phyloP scores from a whole-genome alignment of 1,140 invertebrate genomes.

The Solenopsis invicta region DNA sequence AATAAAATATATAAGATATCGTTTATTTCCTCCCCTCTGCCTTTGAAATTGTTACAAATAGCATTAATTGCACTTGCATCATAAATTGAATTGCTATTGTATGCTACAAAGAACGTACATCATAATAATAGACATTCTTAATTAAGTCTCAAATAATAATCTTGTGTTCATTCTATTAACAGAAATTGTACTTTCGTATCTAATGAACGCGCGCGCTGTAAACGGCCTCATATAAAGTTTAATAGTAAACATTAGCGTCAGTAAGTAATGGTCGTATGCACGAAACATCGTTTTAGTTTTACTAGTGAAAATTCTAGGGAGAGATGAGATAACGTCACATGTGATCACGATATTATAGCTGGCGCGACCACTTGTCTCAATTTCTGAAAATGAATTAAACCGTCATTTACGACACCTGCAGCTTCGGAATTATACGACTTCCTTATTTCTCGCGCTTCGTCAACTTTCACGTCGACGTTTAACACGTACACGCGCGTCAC shows the following conservation, averaged over 20 bases:
- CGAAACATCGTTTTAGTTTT: not conserved
- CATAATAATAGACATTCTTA: not conserved
- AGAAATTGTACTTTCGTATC: conserved; percentile 13
- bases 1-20: not conserved
- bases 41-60: not conserved
- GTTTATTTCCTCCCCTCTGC: not conserved
- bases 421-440: conserved; percentile 61
- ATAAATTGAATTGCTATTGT: not conserved
- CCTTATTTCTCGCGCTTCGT: conserved; percentile 60
- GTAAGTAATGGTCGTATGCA: not conserved
- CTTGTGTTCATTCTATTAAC: not conserved
- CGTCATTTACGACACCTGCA: conserved; percentile 50
- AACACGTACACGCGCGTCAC: conserved; percentile 34
- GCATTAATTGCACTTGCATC: not conserved
- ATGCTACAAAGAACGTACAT: not conserved
- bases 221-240: not conserved
- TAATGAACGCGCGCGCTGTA: not conserved
- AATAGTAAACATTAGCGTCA: conserved; percentile 15
- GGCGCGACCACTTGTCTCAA: conserved; percentile 55
- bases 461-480: conserved; percentile 3
- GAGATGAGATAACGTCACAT: conserved; percentile 52
- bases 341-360: conserved; percentile 38
- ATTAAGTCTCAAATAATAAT: conserved; percentile 22
- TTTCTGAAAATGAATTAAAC: conserved; percentile 74
- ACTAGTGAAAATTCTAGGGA: not conserved